Evolutionary conservation across 2,113 vertebrate species (phyloP).

Genomic region (Myodes glareolus): DNA sequence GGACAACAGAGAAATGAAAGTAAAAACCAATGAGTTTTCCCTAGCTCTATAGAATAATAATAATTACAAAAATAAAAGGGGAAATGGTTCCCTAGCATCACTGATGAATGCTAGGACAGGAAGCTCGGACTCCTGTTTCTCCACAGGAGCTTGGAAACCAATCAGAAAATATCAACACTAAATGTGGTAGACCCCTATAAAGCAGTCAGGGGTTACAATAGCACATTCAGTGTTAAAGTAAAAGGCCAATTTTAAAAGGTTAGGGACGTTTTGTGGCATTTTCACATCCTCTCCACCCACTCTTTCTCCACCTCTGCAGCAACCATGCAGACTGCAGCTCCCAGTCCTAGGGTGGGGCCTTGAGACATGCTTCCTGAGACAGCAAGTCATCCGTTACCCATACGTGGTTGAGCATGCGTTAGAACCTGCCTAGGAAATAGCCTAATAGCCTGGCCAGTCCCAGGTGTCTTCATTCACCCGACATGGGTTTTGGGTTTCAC

Average conservation of each 20-base stretch:
- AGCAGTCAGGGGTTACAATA: not conserved
- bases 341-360: too few relatives aligned
- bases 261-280: not conserved
- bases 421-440: not conserved
- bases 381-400: not conserved
- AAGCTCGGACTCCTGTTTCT: not conserved
- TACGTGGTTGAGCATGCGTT: not conserved
- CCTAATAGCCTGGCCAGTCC: too few relatives aligned
- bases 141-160: not conserved
- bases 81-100: not conserved
- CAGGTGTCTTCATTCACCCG: not conserved
- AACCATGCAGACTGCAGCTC: not conserved
- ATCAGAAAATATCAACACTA: not conserved
- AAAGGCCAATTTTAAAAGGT: not conserved
- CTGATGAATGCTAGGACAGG: not conserved
- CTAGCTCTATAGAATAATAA: not conserved
- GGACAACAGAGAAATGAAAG: not conserved
- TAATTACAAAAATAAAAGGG: not conserved
- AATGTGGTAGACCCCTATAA: not conserved
- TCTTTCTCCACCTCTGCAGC: not conserved
- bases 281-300: not conserved
- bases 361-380: not conserved
- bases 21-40: not conserved
- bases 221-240: not conserved
- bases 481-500: not conserved